Evolutionary conservation across 1,140 invertebrate genomes (phyloP).

Genomic region (Goniozus legneri): DNA sequence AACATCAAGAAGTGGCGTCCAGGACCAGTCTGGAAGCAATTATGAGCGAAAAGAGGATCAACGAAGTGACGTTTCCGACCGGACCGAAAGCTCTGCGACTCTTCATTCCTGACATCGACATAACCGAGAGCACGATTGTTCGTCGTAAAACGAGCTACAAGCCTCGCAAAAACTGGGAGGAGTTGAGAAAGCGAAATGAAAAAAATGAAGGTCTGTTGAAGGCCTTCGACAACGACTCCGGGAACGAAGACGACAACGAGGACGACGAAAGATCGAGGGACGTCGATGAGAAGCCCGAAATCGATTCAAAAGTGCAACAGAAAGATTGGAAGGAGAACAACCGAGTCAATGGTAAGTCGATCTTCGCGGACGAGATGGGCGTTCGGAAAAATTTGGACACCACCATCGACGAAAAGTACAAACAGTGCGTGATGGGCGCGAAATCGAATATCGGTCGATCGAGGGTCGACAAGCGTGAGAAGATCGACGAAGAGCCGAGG

Average conservation of each 20-base stretch:
- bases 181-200: slow-evolving; percentile 46
- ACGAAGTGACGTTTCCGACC: slow-evolving; percentile 53
- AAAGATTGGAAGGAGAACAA: neutral
- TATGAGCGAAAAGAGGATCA: slow-evolving; percentile 48
- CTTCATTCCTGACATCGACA: slow-evolving; percentile 57
- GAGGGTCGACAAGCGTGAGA: slow-evolving; percentile 7
- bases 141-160: slow-evolving; percentile 52
- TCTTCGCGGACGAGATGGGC: slow-evolving; percentile 19
- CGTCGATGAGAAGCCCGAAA: neutral
- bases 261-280: slow-evolving; percentile 17
- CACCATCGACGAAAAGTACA: slow-evolving; percentile 47
- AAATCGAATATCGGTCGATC: too few relatives aligned
- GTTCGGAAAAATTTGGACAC: slow-evolving; percentile 29
- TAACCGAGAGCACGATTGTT: slow-evolving; percentile 50
- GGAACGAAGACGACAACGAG: slow-evolving; percentile 43
- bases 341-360: slow-evolving; percentile 14
- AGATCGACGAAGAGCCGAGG: neutral
- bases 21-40: slow-evolving; percentile 53
- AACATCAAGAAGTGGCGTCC: slow-evolving; percentile 55
- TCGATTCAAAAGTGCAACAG: neutral
- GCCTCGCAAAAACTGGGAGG: slow-evolving; percentile 51
- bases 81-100: slow-evolving; percentile 54
- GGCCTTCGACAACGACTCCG: slow-evolving; percentile 38
- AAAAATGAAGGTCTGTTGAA: slow-evolving; percentile 48
- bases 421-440: slow-evolving; percentile 43